Base-by-base conservation (phyloP, 2,797 vertebrate genomes). In the Sorex maritimensis region DNA sequence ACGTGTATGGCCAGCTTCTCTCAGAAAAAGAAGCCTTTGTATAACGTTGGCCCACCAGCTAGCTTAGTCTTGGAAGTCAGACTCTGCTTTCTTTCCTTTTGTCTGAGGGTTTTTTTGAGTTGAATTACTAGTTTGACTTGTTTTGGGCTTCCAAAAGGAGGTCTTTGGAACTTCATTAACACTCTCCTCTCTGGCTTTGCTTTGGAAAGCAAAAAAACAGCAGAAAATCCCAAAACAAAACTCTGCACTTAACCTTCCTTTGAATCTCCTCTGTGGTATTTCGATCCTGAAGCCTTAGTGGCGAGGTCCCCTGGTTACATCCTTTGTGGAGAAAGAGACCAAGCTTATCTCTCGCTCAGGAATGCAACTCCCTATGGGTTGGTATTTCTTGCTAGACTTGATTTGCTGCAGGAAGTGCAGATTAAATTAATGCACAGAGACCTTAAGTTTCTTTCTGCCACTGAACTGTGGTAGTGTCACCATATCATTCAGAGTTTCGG, bases 1-100 rank as follows among this genome's bases (percentile, higher is more conserved):
- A 28, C 68, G n/a, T 38, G 11, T 41, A n/a, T 58, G 61, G 6
- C 44, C 5, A 71, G 4, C n/a, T 5, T 30, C 52, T 49, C 67
- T 93, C 65, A n/a, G n/a, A 78, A 78, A 77, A 88, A 17, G 2
- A 58, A 9, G 11, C 38, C 55, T 91, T 63, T 80, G 8, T 77
- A 1, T 55, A 9, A 21, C 28, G 6, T 4, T 2, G 63, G 46
- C n/a, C 58, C 15, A 41, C 21, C 28, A 21, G 72, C 46, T 34
- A 77, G 30, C 1, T 61, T 79, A 55, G 38, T n/a, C 38, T 65
- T 71, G 17, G 28, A 88, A 75, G 90, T 58, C 55, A 3, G 13
- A 12, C 46, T 9, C 34, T 71, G 44, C 46, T 49, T 13, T 19
- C 65, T 17, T 30, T n/a, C 9, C 28, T 13, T 19, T 26, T 49